Conservation (phyloP, 2,797 vertebrate species). For the Syngnathus acus region DNA sequence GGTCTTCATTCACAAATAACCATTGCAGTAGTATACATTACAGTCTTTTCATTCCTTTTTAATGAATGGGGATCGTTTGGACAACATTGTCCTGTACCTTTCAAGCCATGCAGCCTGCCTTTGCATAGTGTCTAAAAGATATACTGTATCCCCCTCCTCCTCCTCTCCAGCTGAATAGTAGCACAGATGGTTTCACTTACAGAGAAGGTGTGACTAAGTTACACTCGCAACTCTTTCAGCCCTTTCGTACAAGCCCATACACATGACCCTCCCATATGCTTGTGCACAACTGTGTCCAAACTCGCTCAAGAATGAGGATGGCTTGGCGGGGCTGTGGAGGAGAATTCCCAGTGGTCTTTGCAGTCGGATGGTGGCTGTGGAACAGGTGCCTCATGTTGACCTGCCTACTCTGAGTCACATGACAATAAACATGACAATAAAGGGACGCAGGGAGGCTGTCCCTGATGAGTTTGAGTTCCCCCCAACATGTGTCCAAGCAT, state of each 20-base stretch:
- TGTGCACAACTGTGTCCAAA: constrained; percentile 40
- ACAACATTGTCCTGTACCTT: not conserved
- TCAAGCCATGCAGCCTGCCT: not conserved
- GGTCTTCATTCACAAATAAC: not conserved
- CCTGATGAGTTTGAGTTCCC: constrained; percentile 22
- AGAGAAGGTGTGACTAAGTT: constrained; percentile 22
- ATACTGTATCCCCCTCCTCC: constrained; percentile 6
- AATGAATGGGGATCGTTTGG: not conserved
- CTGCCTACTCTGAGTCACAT: constrained; percentile 6
- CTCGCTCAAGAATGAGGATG: constrained; percentile 50
- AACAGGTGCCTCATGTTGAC: constrained; percentile 49
- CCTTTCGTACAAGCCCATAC: constrained; percentile 4
- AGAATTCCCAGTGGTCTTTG: constrained; percentile 32
- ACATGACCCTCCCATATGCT: constrained; percentile 13
- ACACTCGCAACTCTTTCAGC: constrained; percentile 17
- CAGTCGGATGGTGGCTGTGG: constrained; percentile 15
- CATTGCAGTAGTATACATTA: not conserved
- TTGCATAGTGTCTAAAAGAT: not conserved
- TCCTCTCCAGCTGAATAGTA: constrained; percentile 10
- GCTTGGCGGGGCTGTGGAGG: constrained; percentile 22
- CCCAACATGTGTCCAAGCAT: constrained; percentile 14
- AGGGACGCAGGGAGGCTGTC: constrained; percentile 28
- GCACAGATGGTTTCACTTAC: constrained; percentile 33
- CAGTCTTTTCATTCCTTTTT: not conserved
- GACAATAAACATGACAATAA: constrained; percentile 30